Conservation (phyloP, 2,797 vertebrate species). For the Anisognathus igniventris region DNA sequence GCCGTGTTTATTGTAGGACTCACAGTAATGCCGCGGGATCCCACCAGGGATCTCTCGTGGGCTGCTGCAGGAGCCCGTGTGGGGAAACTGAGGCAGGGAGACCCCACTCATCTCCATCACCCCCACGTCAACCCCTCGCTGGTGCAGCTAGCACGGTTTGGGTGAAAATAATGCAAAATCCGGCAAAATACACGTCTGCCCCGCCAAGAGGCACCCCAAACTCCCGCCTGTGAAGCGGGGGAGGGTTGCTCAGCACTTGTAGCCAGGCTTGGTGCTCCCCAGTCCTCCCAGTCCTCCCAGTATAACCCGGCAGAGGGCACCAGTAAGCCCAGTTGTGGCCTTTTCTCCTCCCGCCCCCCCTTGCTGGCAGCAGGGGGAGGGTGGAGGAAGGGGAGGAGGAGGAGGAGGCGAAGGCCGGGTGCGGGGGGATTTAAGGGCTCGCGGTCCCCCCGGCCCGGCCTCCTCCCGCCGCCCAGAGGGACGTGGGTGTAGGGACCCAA, state of each 20-base stretch:
- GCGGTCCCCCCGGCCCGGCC: background rate
- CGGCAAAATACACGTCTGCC: background rate
- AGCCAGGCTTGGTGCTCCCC: background rate
- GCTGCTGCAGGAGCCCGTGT: background rate
- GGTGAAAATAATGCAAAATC: background rate
- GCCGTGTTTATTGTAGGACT: background rate
- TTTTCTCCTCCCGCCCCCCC: background rate
- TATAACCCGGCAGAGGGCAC: conserved; percentile 54
- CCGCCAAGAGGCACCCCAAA: background rate
- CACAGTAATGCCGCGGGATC: background rate
- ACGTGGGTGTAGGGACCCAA: background rate
- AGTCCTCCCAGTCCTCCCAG: conserved; percentile 46
- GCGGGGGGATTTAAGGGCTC: conserved; percentile 43
- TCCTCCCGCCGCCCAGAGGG: conserved; percentile 9
- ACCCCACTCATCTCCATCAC: too few species aligned
- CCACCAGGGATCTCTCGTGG: background rate
- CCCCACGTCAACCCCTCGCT: too few species aligned
- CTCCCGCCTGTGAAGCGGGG: background rate
- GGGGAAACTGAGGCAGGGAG: background rate
- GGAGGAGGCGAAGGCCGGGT: conserved; percentile 43
- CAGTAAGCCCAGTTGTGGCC: conserved; percentile 29
- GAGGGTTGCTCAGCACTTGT: background rate
- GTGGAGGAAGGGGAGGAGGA: conserved; percentile 49
- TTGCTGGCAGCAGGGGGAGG: background rate
- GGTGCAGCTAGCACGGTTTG: background rate